Evolutionary conservation across 2,888 invertebrate genomes (phyloP).

Genomic region (Syritta pipiens): DNA sequence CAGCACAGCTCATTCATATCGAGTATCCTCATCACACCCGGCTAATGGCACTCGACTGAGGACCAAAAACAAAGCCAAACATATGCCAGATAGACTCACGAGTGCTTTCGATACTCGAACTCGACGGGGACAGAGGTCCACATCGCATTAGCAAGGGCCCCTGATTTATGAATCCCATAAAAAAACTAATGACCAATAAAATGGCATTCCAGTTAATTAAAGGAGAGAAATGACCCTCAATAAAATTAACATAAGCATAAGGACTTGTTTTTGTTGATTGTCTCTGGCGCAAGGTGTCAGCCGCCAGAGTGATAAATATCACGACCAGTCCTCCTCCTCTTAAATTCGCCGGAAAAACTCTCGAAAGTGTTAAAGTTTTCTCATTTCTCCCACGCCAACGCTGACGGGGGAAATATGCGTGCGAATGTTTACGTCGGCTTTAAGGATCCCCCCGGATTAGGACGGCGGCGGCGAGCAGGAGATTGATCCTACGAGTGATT

Average conservation of each 20-base stretch:
- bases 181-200: conserved; percentile 19
- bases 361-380: conserved; percentile 10
- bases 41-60: background rate
- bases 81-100: background rate
- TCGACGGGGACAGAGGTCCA: too few relatives aligned
- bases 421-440: background rate
- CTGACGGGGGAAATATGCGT: background rate
- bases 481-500: conserved; percentile 46
- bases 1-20: conserved; percentile 23
- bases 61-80: background rate
- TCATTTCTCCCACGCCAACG: background rate
- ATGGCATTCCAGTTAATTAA: conserved; percentile 27
- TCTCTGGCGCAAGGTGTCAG: conserved; percentile 27
- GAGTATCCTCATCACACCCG: conserved; percentile 1
- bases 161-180: conserved; percentile 32
- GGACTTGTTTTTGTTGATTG: conserved; percentile 23
- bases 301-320: conserved; percentile 24
- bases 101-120: too few relatives aligned
- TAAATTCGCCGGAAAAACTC: too few relatives aligned
- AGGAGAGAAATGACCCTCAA: background rate
- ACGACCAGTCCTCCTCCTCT: too few relatives aligned
- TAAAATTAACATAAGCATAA: conserved; percentile 34
- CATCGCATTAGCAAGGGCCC: conserved; percentile 6
- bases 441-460: background rate
- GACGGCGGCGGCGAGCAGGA: background rate